Evolutionary conservation across 2,113 vertebrate species (phyloP).

Genomic region (Erpornis zantholeuca): DNA sequence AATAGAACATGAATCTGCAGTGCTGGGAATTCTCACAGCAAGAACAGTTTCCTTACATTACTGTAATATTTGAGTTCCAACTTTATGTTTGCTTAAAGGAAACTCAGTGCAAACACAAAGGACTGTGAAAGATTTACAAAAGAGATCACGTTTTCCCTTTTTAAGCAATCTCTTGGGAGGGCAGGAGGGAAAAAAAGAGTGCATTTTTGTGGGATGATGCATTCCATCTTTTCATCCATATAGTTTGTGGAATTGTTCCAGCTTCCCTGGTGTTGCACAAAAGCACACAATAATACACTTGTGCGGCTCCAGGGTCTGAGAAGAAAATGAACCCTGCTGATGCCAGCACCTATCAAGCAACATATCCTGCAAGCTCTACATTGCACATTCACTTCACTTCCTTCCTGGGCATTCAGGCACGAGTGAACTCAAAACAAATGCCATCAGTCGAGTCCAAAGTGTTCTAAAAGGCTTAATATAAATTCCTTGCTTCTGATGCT

Average conservation of each 20-base stretch:
- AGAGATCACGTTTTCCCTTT: neutral
- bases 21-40: neutral
- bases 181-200: neutral
- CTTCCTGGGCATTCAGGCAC: constrained; percentile 53
- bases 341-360: constrained; percentile 48
- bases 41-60: neutral
- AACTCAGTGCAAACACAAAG: neutral
- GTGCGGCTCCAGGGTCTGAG: constrained; percentile 34
- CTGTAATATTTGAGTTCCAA: constrained; percentile 20
- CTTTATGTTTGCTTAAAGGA: neutral
- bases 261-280: constrained; percentile 41
- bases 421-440: constrained; percentile 38
- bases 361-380: constrained; percentile 42
- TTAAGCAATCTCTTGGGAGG: neutral
- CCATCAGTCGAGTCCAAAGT: neutral
- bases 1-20: neutral
- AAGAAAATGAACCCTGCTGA: constrained; percentile 37
- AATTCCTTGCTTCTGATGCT: constrained; percentile 14
- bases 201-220: constrained; percentile 50
- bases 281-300: constrained; percentile 53
- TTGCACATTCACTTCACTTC: constrained; percentile 48
- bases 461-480: constrained; percentile 38
- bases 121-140: neutral
- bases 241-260: constrained; percentile 52
- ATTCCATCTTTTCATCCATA: constrained; percentile 51